These are phyloP conservation scores for Pemphigus obesinymphae DNA, from an alignment of 1,140 invertebrate species.

Conservation along the genomic window DNA sequence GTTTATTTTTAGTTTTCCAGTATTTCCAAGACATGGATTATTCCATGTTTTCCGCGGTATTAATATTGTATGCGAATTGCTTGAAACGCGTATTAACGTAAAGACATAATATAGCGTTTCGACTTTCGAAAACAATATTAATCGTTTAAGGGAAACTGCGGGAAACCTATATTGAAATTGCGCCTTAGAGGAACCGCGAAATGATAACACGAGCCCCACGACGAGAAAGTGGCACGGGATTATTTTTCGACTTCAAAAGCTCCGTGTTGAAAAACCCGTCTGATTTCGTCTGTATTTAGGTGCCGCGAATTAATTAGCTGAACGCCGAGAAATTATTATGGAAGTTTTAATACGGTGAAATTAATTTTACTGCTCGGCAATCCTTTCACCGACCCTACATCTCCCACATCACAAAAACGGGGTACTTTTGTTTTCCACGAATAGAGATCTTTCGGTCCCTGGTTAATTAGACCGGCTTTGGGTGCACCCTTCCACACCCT, in stretches of 20 bases:
- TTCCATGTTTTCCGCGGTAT: too few species aligned
- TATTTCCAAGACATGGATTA: too few species aligned
- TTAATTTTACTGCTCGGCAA: neutral
- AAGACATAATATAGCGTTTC: too few species aligned
- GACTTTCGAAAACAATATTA: neutral
- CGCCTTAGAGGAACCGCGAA: too few species aligned
- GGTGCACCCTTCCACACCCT: too few species aligned
- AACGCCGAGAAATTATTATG: neutral
- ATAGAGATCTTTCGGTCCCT: neutral
- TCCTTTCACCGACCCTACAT: neutral
- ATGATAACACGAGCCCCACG: too few species aligned
- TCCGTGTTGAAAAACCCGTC: neutral
- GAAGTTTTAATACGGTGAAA: constrained; percentile 2
- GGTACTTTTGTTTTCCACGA: neutral
- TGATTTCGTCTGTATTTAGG: neutral
- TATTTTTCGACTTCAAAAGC: constrained; percentile 19
- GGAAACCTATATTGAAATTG: too few species aligned
- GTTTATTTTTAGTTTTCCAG: too few species aligned
- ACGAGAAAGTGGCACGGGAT: neutral
- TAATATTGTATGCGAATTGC: too few species aligned
- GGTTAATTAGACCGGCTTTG: neutral
- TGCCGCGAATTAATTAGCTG: constrained; percentile 25
- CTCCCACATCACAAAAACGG: too few species aligned
- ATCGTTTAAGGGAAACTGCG: neutral
- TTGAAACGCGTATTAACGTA: too few species aligned